Evolutionary conservation across 2,888 invertebrate species (phyloP).

Genomic region (Polydrusus cervinus): DNA sequence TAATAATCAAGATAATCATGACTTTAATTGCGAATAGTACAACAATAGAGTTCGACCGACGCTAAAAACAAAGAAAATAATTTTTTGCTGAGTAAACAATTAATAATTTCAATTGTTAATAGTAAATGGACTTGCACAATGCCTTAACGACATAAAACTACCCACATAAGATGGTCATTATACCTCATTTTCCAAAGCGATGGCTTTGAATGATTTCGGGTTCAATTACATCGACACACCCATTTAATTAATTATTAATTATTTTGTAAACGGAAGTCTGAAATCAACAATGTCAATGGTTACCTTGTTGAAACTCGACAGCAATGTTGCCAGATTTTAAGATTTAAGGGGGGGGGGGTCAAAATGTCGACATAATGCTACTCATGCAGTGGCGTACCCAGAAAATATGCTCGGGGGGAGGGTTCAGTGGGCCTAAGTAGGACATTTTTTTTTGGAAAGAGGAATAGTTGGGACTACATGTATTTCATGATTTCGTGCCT

Average conservation of each 20-base stretch:
- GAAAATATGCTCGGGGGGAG: too few relatives aligned
- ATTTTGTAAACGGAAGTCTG: slow-evolving; percentile 35
- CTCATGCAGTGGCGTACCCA: too few relatives aligned
- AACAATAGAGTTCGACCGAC: neutral
- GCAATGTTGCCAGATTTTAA: too few relatives aligned
- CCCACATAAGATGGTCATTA: slow-evolving; percentile 25
- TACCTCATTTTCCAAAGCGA: slow-evolving; percentile 23
- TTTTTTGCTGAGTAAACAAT: slow-evolving; percentile 2
- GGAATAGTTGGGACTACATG: too few relatives aligned
- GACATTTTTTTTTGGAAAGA: too few relatives aligned
- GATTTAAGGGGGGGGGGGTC: too few relatives aligned
- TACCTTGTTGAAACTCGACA: too few relatives aligned
- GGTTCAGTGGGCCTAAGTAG: too few relatives aligned
- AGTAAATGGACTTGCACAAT: slow-evolving; percentile 26
- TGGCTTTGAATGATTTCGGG: slow-evolving; percentile 26
- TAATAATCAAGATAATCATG: too few relatives aligned
- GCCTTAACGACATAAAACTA: slow-evolving; percentile 15
- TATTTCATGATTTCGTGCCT: too few relatives aligned
- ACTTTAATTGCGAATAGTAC: too few relatives aligned
- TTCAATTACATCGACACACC: slow-evolving; percentile 32
- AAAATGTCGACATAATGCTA: too few relatives aligned
- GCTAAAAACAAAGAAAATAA: neutral
- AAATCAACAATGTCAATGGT: slow-evolving; percentile 18
- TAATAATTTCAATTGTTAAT: neutral
- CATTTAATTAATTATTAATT: slow-evolving; percentile 29